Evolutionary conservation across 2,113 vertebrate species (phyloP).

Genomic region (Dasyprocta punctata): DNA sequence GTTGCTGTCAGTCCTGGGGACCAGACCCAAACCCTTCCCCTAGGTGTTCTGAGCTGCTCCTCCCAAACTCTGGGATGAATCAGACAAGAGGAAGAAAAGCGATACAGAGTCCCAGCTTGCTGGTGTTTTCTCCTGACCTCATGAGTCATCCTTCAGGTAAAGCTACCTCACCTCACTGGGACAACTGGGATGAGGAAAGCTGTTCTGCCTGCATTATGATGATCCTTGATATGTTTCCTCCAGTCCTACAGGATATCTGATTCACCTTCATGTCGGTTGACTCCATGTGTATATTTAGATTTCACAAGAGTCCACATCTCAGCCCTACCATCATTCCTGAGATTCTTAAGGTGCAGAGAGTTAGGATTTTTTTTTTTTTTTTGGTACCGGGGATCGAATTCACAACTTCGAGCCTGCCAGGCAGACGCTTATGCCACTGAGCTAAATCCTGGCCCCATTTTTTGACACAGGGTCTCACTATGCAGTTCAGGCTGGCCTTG

Average conservation of each 20-base stretch:
- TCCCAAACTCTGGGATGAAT: neutral
- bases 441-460: no score
- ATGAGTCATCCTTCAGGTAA: neutral
- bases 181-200: neutral
- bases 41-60: neutral
- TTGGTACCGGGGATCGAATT: no score
- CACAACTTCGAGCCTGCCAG: no score
- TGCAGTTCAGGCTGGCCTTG: no score
- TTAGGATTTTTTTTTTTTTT: no score
- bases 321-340: neutral
- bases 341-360: no score
- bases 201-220: neutral
- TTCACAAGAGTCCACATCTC: neutral
- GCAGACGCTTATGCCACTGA: no score
- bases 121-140: neutral
- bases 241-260: neutral
- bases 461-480: no score
- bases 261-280: constrained; percentile 21
- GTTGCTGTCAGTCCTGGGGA: neutral
- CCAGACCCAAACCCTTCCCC: neutral
- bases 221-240: neutral
- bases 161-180: neutral
- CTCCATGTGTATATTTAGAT: neutral
- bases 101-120: neutral
- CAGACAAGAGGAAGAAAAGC: neutral